Base-by-base conservation (phyloP, 2,797 vertebrate species). In the Microcaecilia unicolor region DNA sequence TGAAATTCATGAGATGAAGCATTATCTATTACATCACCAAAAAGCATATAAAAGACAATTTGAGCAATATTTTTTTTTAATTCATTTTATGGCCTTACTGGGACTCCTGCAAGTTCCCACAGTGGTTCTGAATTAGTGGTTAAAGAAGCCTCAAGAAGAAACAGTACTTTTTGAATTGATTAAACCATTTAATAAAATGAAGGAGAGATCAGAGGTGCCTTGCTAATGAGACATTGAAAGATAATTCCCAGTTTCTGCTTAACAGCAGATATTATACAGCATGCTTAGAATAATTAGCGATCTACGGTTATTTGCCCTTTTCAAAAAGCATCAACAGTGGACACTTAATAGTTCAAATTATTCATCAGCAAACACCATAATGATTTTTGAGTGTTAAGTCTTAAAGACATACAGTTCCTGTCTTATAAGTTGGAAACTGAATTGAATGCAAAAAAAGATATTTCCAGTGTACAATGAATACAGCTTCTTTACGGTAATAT, bases 1-100 rank as follows among this genome's bases (percentile, higher is more conserved):
- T 50, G 31, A 10, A 34, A 19, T 66, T 40, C 38, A 49, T 62
- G 21, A 40, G 18, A 55, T 66, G 57, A 26, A 51, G 51, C 58
- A 45, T 32, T 6, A n/a, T 48, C 22, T 6, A 33, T 62, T 59
- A 27, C 34, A 26, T 40, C 58, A 56, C 55, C 37, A 50, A 27
- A 24, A 42, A 35, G 26, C n/a, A 31, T 11, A 13, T 28, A 40
- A 35, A 45, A 44, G 40, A 39, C 50, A 41, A 41, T 23, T 42
- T 47, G 41, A 13, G 47, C 34, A 61, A 32, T 42, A 38, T 44
- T 26, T 10, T 39, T 43, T 26, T 17, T 52, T 41, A 28, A 51
- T 39, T 63, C 49, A 47, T 41, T 64, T 65, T 50, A 33, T n/a
- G n/a, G 44, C 44, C 31, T 17, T 43, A 41, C 47, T 38, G 39